These are phyloP conservation scores for Choloepus didactylus DNA, from an alignment of 2,797 vertebrate species.

Conservation along the genomic window DNA sequence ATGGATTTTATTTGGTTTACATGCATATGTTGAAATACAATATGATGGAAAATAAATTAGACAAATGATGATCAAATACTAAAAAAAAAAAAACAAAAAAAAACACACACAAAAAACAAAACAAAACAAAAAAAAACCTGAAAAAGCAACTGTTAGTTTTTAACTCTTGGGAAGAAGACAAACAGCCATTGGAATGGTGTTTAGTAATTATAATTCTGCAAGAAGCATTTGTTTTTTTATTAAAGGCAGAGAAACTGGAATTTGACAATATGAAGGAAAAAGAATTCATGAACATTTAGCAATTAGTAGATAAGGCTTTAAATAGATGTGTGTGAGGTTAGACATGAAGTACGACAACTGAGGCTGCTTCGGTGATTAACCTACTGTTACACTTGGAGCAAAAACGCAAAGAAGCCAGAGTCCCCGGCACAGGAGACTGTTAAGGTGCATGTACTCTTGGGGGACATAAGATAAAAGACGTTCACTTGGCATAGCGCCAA, in stretches of 20 bases:
- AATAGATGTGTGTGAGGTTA: not conserved
- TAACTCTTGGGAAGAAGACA: not conserved
- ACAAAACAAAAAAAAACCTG: not conserved
- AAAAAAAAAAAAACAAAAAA: too few species aligned
- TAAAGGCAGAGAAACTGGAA: not conserved
- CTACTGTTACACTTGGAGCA: not conserved
- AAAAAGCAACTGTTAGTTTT: not conserved
- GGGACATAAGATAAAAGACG: not conserved
- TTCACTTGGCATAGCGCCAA: not conserved
- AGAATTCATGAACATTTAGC: not conserved
- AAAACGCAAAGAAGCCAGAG: not conserved
- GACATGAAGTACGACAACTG: not conserved
- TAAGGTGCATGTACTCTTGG: not conserved
- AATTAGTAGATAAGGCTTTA: not conserved
- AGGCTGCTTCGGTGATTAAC: not conserved
- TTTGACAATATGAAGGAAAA: not conserved
- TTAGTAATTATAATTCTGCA: too few species aligned
- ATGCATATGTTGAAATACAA: not conserved
- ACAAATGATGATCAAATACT: not conserved
- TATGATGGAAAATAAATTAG: not conserved
- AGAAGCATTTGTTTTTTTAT: not conserved
- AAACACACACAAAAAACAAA: too few species aligned
- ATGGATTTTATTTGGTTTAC: not conserved
- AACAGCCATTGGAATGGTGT: too few species aligned
- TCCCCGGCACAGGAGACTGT: not conserved